A percentile compares a stretch with the other conserved stretches of the same genome.
phyloP scores from a whole-genome alignment of 2,888 invertebrate genomes.

The Leptodirus hochenwartii region DNA sequence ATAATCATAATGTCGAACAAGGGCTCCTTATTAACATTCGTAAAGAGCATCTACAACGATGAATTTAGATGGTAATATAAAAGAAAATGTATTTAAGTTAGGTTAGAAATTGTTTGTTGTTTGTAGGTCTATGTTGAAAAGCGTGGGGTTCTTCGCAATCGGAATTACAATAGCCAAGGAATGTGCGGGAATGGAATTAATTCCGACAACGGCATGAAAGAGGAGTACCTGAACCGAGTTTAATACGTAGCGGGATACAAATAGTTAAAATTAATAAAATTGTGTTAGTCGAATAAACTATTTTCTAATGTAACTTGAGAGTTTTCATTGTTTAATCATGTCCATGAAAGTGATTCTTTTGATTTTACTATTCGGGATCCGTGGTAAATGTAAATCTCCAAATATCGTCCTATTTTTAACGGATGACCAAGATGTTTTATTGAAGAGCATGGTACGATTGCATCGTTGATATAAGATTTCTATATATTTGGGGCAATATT shows the following conservation, averaged over 20 bases:
- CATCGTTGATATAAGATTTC: background rate
- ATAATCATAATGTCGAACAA: too few species aligned
- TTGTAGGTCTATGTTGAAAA: constrained; percentile 65
- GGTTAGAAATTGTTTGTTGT: constrained; percentile 8
- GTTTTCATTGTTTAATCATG: background rate
- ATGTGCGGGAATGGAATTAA: constrained; percentile 51
- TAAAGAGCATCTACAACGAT: constrained; percentile 51
- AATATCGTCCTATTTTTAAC: constrained; percentile 67
- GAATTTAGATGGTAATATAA: constrained; percentile 57
- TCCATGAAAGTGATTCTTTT: background rate
- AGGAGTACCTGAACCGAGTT: background rate
- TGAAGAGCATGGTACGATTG: constrained; percentile 56
- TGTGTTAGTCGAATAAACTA: too few species aligned
- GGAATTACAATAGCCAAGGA: constrained; percentile 66
- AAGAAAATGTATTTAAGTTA: background rate
- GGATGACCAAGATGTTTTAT: constrained; percentile 70
- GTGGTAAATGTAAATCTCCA: constrained; percentile 23
- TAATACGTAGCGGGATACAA: too few species aligned
- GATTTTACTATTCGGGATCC: background rate
- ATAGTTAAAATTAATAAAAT: too few species aligned
- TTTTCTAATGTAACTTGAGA: background rate
- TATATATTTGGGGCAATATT: background rate
- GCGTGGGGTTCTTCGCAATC: constrained; percentile 56
- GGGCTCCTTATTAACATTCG: too few species aligned
- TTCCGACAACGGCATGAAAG: constrained; percentile 25